Percentiles rank a stretch among this genome's conserved stretches.
These are phyloP conservation scores for Limnephilus lunatus DNA, from an alignment of 2,888 invertebrate genomes.

Conservation along the genomic window DNA sequence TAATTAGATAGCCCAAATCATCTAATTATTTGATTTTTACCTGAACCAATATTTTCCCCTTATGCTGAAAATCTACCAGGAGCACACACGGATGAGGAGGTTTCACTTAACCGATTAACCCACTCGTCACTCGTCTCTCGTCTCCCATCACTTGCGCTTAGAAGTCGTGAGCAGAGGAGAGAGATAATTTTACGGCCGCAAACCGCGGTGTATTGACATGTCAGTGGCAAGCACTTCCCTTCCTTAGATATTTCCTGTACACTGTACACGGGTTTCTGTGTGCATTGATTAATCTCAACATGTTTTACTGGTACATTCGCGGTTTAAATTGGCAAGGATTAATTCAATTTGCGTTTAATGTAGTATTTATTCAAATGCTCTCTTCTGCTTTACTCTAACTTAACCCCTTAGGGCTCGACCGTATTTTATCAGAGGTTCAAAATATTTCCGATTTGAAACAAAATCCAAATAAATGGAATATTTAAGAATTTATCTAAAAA, in stretches of 20 bases:
- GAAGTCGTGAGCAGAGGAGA: conserved; percentile 32
- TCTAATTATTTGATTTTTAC: not conserved
- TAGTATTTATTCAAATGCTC: not conserved
- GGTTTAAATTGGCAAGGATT: not conserved
- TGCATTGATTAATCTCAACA: conserved; percentile 14
- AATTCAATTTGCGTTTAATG: not conserved
- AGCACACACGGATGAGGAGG: not conserved
- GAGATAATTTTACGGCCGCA: conserved; percentile 41
- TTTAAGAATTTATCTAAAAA: no score
- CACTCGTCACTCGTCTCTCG: not conserved
- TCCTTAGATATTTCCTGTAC: conserved; percentile 4
- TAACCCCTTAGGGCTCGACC: no score
- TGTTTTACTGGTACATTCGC: not conserved
- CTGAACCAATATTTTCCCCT: not conserved
- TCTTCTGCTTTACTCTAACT: no score
- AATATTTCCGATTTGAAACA: no score
- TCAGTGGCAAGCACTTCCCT: conserved; percentile 23
- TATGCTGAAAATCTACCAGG: not conserved
- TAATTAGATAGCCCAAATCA: not conserved
- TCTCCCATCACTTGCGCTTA: conserved; percentile 25
- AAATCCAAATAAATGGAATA: no score
- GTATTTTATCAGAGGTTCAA: no score
- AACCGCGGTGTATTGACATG: conserved; percentile 18
- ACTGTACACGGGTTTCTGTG: conserved; percentile 4
- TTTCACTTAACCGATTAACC: not conserved